Conservation (phyloP, 2,888 invertebrate species). For the Leistus spinibarbis region DNA sequence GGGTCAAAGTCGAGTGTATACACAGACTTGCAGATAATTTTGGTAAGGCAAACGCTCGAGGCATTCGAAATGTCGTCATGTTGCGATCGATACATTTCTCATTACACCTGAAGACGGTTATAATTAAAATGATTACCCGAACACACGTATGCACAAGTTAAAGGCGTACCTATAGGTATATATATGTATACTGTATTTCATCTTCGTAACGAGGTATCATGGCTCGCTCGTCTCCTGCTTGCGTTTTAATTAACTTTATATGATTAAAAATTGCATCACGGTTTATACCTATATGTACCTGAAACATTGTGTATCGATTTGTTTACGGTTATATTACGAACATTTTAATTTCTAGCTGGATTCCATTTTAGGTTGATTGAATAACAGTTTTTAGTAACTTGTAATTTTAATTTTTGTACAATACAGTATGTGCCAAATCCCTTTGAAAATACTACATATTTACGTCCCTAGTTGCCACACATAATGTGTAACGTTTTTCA, state of each 20-base stretch:
- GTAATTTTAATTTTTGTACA: too few relatives aligned
- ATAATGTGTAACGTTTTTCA: too few relatives aligned
- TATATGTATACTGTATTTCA: not conserved
- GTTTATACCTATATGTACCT: not conserved
- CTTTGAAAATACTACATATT: too few relatives aligned
- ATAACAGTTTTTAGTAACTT: too few relatives aligned
- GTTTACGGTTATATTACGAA: too few relatives aligned
- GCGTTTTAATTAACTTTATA: not conserved
- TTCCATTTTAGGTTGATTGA: too few relatives aligned
- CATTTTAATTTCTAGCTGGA: too few relatives aligned
- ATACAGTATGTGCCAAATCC: too few relatives aligned
- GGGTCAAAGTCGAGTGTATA: too few relatives aligned
- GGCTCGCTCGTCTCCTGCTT: not conserved
- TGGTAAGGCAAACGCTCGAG: not conserved
- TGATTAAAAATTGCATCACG: not conserved
- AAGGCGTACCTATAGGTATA: too few relatives aligned
- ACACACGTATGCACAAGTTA: not conserved
- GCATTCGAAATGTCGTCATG: not conserved
- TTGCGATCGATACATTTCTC: not conserved
- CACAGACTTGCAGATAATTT: too few relatives aligned
- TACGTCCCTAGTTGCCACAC: too few relatives aligned
- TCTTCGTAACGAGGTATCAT: not conserved
- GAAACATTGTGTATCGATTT: not conserved
- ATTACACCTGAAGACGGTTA: conserved; percentile 10
- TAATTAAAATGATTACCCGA: conserved; percentile 4